These are phyloP conservation scores for Otocyon megalotis DNA, from an alignment of 2,113 vertebrate genomes.

Conservation along the genomic window DNA sequence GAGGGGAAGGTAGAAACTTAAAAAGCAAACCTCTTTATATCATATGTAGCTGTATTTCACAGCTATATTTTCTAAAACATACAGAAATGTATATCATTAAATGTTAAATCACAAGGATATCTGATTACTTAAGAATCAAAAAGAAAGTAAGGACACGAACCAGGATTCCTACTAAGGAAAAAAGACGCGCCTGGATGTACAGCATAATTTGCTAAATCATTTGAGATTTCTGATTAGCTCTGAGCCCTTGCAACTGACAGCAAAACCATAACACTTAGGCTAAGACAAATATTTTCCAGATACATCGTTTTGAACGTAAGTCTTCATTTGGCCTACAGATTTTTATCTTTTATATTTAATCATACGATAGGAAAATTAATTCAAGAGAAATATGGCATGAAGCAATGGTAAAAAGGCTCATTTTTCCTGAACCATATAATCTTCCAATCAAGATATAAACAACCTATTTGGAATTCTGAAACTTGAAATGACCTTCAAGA, in stretches of 20 bases:
- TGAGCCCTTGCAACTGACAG: background rate
- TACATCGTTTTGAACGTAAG: constrained; percentile 77
- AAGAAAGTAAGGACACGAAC: background rate
- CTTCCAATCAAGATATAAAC: constrained; percentile 72
- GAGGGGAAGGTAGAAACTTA: background rate
- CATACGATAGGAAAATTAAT: constrained; percentile 78
- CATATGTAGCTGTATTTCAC: background rate
- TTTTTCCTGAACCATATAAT: constrained; percentile 68
- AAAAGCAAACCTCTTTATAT: background rate
- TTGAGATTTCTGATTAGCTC: constrained; percentile 75
- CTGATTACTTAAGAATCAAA: background rate
- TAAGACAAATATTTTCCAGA: constrained; percentile 80
- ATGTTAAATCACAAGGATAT: constrained; percentile 49
- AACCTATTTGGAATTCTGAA: constrained; percentile 67
- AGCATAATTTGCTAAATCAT: constrained; percentile 65
- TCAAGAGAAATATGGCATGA: constrained; percentile 58
- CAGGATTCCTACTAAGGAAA: background rate
- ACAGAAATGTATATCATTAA: background rate
- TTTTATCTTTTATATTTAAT: constrained; percentile 72
- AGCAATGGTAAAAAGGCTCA: background rate
- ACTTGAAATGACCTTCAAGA: constrained; percentile 43
- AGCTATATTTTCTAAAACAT: background rate
- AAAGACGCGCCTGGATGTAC: background rate
- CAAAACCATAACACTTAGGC: constrained; percentile 60
- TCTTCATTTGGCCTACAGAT: constrained; percentile 57